These are phyloP conservation scores for Drosophila anomelani DNA, from an alignment of 2,888 invertebrate genomes.

Conservation along the genomic window DNA sequence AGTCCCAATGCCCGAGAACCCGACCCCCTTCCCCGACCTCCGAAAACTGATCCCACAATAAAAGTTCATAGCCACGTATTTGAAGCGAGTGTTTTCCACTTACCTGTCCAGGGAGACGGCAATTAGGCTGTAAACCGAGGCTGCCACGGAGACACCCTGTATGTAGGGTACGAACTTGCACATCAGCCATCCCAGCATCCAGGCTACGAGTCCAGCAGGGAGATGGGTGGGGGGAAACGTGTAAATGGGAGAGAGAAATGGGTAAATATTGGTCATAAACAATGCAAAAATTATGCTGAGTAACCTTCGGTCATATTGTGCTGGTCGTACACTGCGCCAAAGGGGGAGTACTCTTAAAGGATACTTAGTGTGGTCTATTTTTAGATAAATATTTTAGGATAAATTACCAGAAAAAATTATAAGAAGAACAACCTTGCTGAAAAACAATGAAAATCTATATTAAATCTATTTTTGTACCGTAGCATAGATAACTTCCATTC, in stretches of 20 bases:
- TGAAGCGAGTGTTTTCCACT: constrained; percentile 80
- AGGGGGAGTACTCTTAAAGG: neutral
- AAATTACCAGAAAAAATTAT: neutral
- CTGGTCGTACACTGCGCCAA: constrained; percentile 13
- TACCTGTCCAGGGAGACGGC: constrained; percentile 97
- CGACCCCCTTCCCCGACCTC: constrained; percentile 21
- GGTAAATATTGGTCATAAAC: constrained; percentile 54
- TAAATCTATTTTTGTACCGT: neutral
- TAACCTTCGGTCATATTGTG: constrained; percentile 66
- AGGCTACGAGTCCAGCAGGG: constrained; percentile 88
- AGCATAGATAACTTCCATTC: too few species aligned
- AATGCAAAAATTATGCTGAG: constrained; percentile 72
- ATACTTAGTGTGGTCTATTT: accelerated
- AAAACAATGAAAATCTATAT: neutral
- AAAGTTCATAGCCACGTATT: constrained; percentile 66
- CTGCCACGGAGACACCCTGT: constrained; percentile 97
- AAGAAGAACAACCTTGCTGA: neutral
- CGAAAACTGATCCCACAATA: constrained; percentile 54
- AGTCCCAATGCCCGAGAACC: constrained; percentile 11
- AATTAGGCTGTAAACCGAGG: constrained; percentile 97
- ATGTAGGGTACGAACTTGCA: constrained; percentile 98
- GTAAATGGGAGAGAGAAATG: constrained; percentile 14
- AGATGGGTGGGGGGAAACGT: constrained; percentile 6
- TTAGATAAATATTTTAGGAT: too few species aligned
- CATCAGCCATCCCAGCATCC: constrained; percentile 97